Evolutionary conservation across 1,140 invertebrate species (phyloP).

Genomic region (Lethrus apterus): DNA sequence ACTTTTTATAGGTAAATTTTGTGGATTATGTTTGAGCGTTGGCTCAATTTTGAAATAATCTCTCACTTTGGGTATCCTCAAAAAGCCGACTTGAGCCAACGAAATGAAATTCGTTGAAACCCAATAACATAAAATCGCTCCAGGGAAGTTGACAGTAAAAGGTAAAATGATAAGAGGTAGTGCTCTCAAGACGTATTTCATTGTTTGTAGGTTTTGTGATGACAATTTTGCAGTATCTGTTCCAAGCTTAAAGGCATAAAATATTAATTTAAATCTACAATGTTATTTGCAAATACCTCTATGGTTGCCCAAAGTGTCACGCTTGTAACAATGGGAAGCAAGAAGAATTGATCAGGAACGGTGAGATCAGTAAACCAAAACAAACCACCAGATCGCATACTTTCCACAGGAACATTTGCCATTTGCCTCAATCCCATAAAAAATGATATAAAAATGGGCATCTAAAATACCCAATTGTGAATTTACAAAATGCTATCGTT

Average conservation of each 20-base stretch:
- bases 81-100: conserved; percentile 68
- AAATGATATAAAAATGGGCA: conserved; percentile 85
- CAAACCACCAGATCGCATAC: conserved; percentile 80
- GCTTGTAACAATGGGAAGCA: conserved; percentile 80
- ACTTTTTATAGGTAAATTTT: conserved; percentile 54
- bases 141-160: conserved; percentile 82
- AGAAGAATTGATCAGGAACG: conserved; percentile 79
- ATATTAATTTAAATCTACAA: background rate
- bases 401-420: conserved; percentile 81
- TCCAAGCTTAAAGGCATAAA: conserved; percentile 52
- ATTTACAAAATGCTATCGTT: conserved; percentile 1
- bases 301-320: conserved; percentile 72
- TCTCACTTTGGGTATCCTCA: conserved; percentile 68
- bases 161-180: conserved; percentile 79
- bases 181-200: conserved; percentile 66
- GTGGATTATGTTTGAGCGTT: conserved; percentile 49
- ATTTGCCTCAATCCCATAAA: conserved; percentile 79
- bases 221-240: conserved; percentile 63
- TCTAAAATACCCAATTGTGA: conserved; percentile 44
- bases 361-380: conserved; percentile 93
- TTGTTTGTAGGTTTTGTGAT: conserved; percentile 54
- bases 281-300: conserved; percentile 47
- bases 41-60: conserved; percentile 72
- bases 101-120: conserved; percentile 82
- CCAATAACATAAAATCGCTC: conserved; percentile 88